Percentiles rank a stretch among this genome's conserved stretches.
phyloP scores from a whole-genome alignment of 2,113 vertebrate genomes.

The Larimichthys polyactis region DNA sequence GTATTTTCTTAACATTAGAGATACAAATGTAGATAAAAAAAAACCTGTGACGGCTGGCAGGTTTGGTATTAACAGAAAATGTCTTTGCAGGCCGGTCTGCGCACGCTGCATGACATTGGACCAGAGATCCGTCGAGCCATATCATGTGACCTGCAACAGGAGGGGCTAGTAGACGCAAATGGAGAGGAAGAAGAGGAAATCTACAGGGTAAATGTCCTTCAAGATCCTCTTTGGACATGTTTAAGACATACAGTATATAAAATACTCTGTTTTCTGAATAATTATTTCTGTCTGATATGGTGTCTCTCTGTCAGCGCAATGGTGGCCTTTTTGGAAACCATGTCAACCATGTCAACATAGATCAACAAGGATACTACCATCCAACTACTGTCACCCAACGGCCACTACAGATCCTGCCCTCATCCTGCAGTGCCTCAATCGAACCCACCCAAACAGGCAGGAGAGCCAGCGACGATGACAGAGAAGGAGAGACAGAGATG shows the following conservation, averaged over 20 bases:
- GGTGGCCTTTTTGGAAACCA: constrained; percentile 96
- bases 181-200: constrained; percentile 94
- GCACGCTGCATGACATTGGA: constrained; percentile 98
- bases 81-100: constrained; percentile 94
- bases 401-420: constrained; percentile 93
- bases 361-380: constrained; percentile 87
- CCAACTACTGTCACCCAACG: constrained; percentile 95
- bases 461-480: constrained; percentile 20
- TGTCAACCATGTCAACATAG: constrained; percentile 89
- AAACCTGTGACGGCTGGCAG: background rate
- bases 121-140: constrained; percentile 98
- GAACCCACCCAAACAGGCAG: constrained; percentile 71
- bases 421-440: constrained; percentile 84
- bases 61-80: constrained; percentile 39
- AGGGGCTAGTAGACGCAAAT: constrained; percentile 91
- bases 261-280: background rate
- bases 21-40: background rate
- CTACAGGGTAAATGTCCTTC: constrained; percentile 90
- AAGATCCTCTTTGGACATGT: background rate
- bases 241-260: background rate
- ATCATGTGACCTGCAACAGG: constrained; percentile 98
- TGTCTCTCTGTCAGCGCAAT: constrained; percentile 89
- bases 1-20: background rate
- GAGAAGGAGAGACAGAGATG: constrained; percentile 47
- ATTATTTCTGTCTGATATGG: background rate